These are phyloP conservation scores for Pristionchus maxplancki DNA, from an alignment of 2,888 invertebrate genomes.

Conservation along the genomic window DNA sequence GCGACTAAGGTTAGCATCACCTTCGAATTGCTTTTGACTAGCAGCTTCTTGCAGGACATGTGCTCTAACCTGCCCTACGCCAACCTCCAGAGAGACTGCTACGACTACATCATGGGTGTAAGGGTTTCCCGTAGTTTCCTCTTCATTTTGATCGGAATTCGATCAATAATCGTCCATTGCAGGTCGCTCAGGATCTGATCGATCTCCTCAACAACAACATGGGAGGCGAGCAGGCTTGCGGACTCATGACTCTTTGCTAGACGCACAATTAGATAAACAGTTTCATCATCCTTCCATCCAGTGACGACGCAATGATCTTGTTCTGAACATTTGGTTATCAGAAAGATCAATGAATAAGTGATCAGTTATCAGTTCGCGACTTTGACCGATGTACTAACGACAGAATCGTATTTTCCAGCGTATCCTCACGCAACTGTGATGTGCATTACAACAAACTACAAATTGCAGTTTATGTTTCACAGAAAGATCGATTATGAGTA, in stretches of 20 bases:
- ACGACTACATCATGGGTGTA: background rate
- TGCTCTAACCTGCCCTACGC: background rate
- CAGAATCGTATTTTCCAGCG: no score
- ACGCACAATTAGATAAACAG: no score
- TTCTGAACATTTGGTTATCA: no score
- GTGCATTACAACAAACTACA: no score
- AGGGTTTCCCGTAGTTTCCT: background rate
- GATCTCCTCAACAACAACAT: background rate
- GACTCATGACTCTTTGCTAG: background rate
- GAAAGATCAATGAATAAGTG: background rate
- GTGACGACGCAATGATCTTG: no score
- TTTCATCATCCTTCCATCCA: no score
- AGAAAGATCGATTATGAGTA: no score
- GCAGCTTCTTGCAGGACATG: background rate
- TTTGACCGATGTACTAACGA: background rate
- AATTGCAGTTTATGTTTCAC: no score
- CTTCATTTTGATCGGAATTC: no score
- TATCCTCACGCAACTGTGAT: no score
- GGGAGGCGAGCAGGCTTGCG: background rate
- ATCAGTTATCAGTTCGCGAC: background rate
- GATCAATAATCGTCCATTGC: background rate
- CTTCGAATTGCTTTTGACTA: background rate
- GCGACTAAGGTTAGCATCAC: background rate
- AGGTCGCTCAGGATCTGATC: slow-evolving; percentile 2
- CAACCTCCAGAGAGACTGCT: slow-evolving; percentile 31